A percentile compares a stretch with the other conserved stretches of the same genome.
Evolutionary conservation across 2,888 invertebrate genomes (phyloP).

Genomic region (Bursaphelenchus okinawaensis): DNA sequence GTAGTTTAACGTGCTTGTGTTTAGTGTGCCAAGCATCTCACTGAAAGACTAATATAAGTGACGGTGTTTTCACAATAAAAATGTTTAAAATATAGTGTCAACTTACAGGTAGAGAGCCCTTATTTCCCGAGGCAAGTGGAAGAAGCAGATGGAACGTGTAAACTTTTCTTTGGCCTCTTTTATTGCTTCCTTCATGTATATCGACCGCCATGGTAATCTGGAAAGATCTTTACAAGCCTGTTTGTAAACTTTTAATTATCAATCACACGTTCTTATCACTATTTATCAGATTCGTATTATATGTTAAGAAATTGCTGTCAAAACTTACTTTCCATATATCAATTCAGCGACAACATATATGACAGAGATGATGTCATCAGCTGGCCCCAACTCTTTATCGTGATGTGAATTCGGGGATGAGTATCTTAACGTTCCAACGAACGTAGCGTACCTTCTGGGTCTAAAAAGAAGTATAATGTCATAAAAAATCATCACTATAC

Average conservation of each 20-base stretch:
- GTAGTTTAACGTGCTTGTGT: not conserved
- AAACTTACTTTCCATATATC: slow-evolving; percentile 22
- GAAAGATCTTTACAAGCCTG: not conserved
- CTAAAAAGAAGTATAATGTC: slow-evolving; percentile 16
- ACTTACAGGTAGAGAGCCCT: not conserved
- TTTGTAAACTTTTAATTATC: too few relatives aligned
- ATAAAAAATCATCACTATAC: too few relatives aligned
- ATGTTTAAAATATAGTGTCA: too few relatives aligned
- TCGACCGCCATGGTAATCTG: slow-evolving; percentile 5
- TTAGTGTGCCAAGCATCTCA: not conserved
- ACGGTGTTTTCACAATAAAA: not conserved
- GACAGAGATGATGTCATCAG: slow-evolving; percentile 30
- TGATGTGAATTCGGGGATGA: slow-evolving; percentile 22
- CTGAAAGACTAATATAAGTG: not conserved
- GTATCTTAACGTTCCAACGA: slow-evolving; percentile 28
- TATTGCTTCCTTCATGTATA: not conserved
- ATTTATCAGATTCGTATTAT: too few relatives aligned
- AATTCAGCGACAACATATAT: slow-evolving; percentile 31
- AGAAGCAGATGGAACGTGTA: not conserved
- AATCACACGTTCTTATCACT: too few relatives aligned
- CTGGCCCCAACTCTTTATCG: slow-evolving; percentile 24
- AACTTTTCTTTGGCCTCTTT: not conserved
- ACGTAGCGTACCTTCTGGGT: slow-evolving; percentile 16
- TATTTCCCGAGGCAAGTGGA: slow-evolving; percentile 3
- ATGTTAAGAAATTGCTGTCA: too few relatives aligned